phyloP scores from a whole-genome alignment of 2,797 vertebrate species.

The Cirrhinus molitorella region DNA sequence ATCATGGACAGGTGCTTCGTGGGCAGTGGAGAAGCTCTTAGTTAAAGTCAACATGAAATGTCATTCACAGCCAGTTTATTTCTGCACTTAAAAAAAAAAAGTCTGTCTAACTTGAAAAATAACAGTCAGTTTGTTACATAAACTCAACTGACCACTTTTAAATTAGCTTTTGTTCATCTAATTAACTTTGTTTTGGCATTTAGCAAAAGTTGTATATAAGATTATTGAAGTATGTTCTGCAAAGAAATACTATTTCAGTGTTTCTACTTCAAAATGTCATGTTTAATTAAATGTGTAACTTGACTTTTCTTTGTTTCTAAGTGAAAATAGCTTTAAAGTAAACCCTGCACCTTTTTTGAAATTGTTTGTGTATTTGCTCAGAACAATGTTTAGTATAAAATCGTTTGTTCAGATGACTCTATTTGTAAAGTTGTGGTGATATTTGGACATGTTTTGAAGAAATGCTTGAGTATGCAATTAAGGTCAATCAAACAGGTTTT shows the following conservation, averaged over 20 bases:
- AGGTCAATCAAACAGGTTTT: too few relatives aligned
- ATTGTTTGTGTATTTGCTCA: background rate
- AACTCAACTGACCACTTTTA: background rate
- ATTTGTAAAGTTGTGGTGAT: background rate
- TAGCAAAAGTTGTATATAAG: background rate
- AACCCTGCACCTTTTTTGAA: too few relatives aligned
- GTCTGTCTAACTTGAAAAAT: background rate
- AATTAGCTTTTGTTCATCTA: background rate
- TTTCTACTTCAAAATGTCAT: background rate
- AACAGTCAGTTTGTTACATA: background rate
- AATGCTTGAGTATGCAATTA: too few relatives aligned
- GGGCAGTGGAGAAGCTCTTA: slow-evolving; percentile 66
- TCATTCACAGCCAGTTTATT: background rate
- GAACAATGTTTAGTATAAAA: background rate
- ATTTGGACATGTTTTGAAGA: background rate
- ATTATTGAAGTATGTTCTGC: background rate
- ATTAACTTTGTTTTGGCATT: background rate
- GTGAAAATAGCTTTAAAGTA: too few relatives aligned
- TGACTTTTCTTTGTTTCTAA: too few relatives aligned
- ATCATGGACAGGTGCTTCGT: slow-evolving; percentile 76
- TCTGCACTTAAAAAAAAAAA: background rate
- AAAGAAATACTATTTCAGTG: background rate
- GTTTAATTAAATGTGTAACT: too few relatives aligned
- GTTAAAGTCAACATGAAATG: slow-evolving; percentile 1
- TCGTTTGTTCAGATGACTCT: background rate